Percentiles rank a stretch among this genome's conserved stretches.
phyloP scores from a whole-genome alignment of 1,140 invertebrate species.

The Yoshiicerus persimilis region DNA sequence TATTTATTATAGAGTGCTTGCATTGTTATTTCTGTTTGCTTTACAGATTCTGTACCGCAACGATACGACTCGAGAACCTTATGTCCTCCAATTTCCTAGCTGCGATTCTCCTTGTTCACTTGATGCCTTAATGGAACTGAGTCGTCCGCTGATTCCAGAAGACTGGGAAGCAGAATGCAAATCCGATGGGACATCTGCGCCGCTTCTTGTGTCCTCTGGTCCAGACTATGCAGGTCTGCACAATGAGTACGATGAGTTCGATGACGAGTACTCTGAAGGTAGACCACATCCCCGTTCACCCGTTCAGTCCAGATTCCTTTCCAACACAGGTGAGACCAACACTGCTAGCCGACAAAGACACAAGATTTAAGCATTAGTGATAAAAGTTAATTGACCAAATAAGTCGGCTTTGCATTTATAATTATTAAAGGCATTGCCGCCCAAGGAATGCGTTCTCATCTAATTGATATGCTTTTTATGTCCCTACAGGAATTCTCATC shows the following conservation, averaged over 20 bases:
- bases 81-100: constrained; percentile 60
- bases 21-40: not conserved
- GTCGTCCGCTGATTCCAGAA: constrained; percentile 58
- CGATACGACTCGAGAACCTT: constrained; percentile 57
- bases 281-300: not conserved
- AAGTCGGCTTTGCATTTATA: not conserved
- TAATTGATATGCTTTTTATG: not conserved
- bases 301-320: not conserved
- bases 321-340: not conserved
- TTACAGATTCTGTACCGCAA: constrained; percentile 67
- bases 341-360: not conserved
- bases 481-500: not conserved
- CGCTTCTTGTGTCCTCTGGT: not conserved
- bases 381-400: not conserved
- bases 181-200: not conserved
- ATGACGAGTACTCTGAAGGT: not conserved
- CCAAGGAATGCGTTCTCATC: not conserved
- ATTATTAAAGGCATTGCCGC: not conserved
- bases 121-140: constrained; percentile 57
- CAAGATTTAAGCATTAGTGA: not conserved
- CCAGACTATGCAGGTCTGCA: not conserved
- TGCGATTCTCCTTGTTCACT: constrained; percentile 64
- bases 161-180: constrained; percentile 62
- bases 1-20: too few relatives aligned
- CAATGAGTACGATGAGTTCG: not conserved